Conservation (phyloP, 2,113 vertebrate species). For the Cromileptes altivelis region DNA sequence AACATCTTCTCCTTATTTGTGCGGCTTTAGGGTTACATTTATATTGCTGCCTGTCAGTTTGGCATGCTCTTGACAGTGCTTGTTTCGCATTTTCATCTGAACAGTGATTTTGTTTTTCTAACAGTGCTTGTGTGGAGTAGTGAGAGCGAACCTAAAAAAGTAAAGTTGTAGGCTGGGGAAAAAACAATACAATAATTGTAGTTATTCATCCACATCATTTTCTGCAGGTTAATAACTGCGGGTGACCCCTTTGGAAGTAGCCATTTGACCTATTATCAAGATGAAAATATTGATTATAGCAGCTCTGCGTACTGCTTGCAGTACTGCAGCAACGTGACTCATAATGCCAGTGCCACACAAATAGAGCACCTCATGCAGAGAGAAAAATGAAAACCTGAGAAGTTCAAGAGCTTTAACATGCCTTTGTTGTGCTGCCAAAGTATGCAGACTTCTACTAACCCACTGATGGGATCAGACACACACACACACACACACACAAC, state of each 20-base stretch:
- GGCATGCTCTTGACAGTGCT: too few species aligned
- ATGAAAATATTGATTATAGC: not conserved
- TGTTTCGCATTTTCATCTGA: too few species aligned
- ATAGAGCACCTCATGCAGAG: slow-evolving; percentile 13
- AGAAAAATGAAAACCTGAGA: slow-evolving; percentile 28
- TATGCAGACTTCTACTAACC: slow-evolving; percentile 36
- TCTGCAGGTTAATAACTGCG: not conserved
- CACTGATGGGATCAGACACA: slow-evolving; percentile 49
- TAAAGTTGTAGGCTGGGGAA: too few species aligned
- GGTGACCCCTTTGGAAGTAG: not conserved
- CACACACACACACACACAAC: slow-evolving; percentile 2
- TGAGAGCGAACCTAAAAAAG: too few species aligned
- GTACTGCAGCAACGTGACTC: not conserved
- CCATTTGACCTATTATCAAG: not conserved
- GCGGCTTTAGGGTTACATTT: too few species aligned
- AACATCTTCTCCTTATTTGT: too few species aligned
- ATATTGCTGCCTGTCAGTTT: too few species aligned
- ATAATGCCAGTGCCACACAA: not conserved
- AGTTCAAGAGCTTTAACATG: slow-evolving; percentile 35
- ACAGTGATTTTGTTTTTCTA: too few species aligned
- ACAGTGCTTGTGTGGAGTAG: too few species aligned
- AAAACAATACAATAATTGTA: too few species aligned
- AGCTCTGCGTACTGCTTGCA: not conserved
- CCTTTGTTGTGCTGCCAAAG: slow-evolving; percentile 51
- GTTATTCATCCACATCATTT: not conserved